Evolutionary conservation across 2,888 invertebrate genomes (phyloP).

Genomic region (Polydesmus complanatus): DNA sequence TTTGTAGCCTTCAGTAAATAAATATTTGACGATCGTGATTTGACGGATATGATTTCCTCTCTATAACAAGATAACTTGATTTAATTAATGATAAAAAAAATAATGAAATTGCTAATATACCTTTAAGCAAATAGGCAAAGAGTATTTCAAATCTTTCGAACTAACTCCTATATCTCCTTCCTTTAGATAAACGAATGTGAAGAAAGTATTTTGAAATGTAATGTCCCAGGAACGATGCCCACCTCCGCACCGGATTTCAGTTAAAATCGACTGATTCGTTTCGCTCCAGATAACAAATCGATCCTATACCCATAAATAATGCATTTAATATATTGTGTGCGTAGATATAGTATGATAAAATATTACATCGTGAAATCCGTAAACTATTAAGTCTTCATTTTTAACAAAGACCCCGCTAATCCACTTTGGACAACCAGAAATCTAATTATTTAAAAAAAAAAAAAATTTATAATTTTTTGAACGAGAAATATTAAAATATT

Average conservation of each 20-base stretch:
- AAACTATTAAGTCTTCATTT: not conserved
- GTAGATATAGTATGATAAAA: not conserved
- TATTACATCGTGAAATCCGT: not conserved
- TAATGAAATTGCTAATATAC: not conserved
- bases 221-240: slow-evolving; percentile 8
- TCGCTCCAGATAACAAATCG: slow-evolving; percentile 5
- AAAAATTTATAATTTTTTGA: not conserved
- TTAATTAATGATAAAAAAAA: not conserved
- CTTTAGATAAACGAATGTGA: not conserved
- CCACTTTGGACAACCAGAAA: slow-evolving; percentile 7
- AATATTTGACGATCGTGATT: not conserved
- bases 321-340: not conserved
- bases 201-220: not conserved
- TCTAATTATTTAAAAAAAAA: not conserved
- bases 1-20: not conserved
- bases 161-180: not conserved
- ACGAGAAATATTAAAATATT: not conserved
- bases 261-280: not conserved
- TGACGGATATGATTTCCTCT: not conserved
- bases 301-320: not conserved
- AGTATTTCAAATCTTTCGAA: not conserved
- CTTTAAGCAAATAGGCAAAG: not conserved
- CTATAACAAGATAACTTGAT: not conserved
- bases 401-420: not conserved
- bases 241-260: slow-evolving; percentile 4